Evolutionary conservation across 1,140 invertebrate species (phyloP).

Genomic region (Metaphire vulgaris): DNA sequence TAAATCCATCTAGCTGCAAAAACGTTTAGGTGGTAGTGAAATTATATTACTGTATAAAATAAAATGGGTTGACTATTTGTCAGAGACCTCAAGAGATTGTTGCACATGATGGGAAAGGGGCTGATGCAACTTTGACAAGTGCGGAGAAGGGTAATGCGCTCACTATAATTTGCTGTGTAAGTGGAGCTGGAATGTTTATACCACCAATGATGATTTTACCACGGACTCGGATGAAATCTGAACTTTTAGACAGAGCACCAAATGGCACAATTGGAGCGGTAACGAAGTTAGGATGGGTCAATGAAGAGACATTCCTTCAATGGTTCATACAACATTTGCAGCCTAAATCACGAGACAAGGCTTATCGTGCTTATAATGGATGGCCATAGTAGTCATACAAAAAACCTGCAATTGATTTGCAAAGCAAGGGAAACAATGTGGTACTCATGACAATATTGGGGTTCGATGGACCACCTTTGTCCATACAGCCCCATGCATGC

Average conservation of each 20-base stretch:
- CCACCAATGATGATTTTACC: conserved; percentile 42
- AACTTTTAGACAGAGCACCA: conserved; percentile 46
- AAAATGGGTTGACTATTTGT: conserved; percentile 54
- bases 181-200: conserved; percentile 35
- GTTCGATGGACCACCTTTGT: too few species aligned
- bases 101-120: conserved; percentile 43
- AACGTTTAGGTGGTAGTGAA: too few species aligned
- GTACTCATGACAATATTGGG: too few species aligned
- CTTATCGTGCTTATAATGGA: not conserved
- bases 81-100: conserved; percentile 51
- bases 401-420: not conserved
- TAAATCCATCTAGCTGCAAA: too few species aligned
- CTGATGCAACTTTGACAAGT: conserved; percentile 50
- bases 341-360: not conserved
- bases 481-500: too few species aligned
- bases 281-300: conserved; percentile 28
- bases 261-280: conserved; percentile 25
- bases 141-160: conserved; percentile 47
- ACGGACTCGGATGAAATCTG: conserved; percentile 32
- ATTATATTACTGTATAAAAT: too few species aligned
- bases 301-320: conserved; percentile 25
- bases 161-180: conserved; percentile 32
- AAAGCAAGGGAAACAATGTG: not conserved
- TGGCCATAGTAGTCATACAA: not conserved
- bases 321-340: conserved; percentile 22